Base-by-base conservation (phyloP, 1,140 invertebrate species). In the Drosophila mayri region DNA sequence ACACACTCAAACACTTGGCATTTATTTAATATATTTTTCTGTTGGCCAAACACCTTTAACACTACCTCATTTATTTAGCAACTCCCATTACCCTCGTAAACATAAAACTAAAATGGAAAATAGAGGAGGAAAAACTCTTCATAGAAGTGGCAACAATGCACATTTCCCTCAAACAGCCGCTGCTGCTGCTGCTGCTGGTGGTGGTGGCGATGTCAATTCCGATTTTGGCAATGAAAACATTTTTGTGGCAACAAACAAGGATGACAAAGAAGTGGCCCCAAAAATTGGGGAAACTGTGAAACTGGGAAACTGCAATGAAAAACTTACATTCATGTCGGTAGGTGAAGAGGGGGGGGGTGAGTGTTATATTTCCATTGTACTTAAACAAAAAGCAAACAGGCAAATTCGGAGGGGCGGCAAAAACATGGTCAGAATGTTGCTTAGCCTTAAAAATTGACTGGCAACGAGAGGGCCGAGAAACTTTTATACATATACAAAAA, bases 151-250 rank as follows among this genome's bases (percentile, higher is more conserved):
- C 54, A 44, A 43, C 62, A 44, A 55, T 55, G 30, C 22, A 14
- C 32, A 14, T 37, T 61, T 37, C 30, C 59, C 14, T 50, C 47
- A 43, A 63, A 78, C 68, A 76, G 73, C 44, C 44, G 44, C 44
- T 3, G 22, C n/a, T 16, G 6, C 38, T 6, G 37, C 37, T 38
- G 1, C 14, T 43, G 41, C n/a, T 18, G 44, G 22, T 14, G 22
- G n/a, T 50, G 47, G n/a, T 50, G 49, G 49, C 64, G 58, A 78
- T 78, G 80, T 83, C 75, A 68, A 83, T 82, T 82, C 63, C 44
- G 70, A 43, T 68, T 64, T 57, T 52, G 76, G 60, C 77, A 83
- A 82, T 83, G 70, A 82, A 82, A 83, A 79, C 70, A 79, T 83
- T 75, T 66, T 40, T 55, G 71, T 40, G 50, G 72, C 12, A 37